phyloP scores from a whole-genome alignment of 2,888 invertebrate species.

The Euphydryas editha region DNA sequence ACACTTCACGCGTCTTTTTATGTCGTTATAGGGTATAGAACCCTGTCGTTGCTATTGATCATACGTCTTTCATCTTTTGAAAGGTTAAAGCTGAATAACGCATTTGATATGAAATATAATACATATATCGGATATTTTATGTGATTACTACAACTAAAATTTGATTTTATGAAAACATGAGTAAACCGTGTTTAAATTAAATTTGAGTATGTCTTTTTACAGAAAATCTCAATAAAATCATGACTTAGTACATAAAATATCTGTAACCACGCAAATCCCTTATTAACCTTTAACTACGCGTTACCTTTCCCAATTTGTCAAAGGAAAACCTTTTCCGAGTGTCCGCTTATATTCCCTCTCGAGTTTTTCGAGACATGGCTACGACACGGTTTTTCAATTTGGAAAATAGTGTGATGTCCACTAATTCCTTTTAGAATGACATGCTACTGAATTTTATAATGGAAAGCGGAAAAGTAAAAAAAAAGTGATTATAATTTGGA shows the following conservation, averaged over 20 bases:
- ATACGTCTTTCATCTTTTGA: slow-evolving; percentile 6
- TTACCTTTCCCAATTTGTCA: slow-evolving; percentile 47
- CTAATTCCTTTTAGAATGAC: slow-evolving; percentile 44
- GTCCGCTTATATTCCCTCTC: slow-evolving; percentile 67
- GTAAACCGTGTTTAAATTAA: too few species aligned
- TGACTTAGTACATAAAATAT: neutral
- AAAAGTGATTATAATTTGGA: neutral
- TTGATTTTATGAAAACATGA: too few species aligned
- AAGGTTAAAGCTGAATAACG: neutral
- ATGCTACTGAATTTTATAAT: slow-evolving; percentile 19
- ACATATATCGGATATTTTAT: too few species aligned
- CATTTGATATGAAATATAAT: slow-evolving; percentile 1
- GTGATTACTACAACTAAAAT: too few species aligned
- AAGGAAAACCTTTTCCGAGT: slow-evolving; percentile 50
- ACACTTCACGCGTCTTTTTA: slow-evolving; percentile 55
- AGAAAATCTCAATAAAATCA: neutral
- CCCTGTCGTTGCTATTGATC: slow-evolving; percentile 26
- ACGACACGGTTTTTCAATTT: slow-evolving; percentile 74
- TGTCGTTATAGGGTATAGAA: slow-evolving; percentile 30
- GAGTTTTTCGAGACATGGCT: slow-evolving; percentile 57
- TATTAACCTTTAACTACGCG: slow-evolving; percentile 6
- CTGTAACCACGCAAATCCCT: neutral
- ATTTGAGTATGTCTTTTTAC: too few species aligned
- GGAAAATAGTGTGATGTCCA: slow-evolving; percentile 60
- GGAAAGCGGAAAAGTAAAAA: neutral